phyloP scores from a whole-genome alignment of 2,888 invertebrate species.

The Lacanobia oleracea region DNA sequence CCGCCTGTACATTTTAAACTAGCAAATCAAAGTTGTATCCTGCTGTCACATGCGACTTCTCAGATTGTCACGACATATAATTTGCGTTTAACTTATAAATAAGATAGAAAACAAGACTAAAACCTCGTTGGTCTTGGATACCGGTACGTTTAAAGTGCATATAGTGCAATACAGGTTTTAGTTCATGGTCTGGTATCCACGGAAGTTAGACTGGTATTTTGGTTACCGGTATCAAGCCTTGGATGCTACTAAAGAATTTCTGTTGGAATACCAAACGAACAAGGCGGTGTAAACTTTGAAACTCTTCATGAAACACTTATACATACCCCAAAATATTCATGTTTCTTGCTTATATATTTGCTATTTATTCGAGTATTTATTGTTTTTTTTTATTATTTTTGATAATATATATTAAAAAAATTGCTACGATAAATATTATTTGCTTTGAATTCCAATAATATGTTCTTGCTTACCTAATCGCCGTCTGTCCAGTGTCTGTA shows the following conservation, averaged over 20 bases:
- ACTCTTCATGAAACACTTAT: too few species aligned
- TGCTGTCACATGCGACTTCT: too few species aligned
- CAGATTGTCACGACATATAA: too few species aligned
- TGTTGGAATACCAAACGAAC: neutral
- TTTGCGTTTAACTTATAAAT: too few species aligned
- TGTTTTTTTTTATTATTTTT: too few species aligned
- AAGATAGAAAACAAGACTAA: neutral
- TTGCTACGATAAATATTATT: too few species aligned
- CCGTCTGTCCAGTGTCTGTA: constrained; percentile 69
- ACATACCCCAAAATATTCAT: neutral
- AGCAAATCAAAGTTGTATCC: too few species aligned
- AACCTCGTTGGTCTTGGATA: neutral
- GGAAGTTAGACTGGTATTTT: neutral
- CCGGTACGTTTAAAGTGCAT: neutral
- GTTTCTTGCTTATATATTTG: neutral
- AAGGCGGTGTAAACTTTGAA: neutral
- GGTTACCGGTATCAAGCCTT: neutral
- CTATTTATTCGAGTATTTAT: too few species aligned
- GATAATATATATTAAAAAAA: too few species aligned
- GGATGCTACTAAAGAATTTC: neutral
- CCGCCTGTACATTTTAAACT: too few species aligned
- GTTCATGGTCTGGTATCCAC: neutral
- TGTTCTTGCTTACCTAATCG: constrained; percentile 67
- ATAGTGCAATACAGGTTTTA: neutral
- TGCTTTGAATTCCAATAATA: neutral